Base-by-base conservation (phyloP, 2,888 invertebrate genomes). In the Monopis laevigella region DNA sequence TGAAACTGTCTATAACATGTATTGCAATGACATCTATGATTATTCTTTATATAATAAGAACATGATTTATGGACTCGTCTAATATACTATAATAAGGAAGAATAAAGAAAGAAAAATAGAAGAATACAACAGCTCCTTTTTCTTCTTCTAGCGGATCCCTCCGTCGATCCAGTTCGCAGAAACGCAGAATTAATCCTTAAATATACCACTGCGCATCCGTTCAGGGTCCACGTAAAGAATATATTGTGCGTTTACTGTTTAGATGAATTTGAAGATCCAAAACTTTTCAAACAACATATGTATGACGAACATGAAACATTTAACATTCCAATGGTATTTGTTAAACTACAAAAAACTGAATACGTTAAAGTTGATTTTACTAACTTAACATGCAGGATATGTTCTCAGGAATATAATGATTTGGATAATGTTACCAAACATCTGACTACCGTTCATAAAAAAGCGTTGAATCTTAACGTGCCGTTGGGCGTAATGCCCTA, bases 161-260 rank as follows among this genome's bases (percentile, higher is more conserved):
- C 39, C 42, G 41, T 39, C 44, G 52, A 51, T 46, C 47, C 46
- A 46, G 43, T 58, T 61, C 74, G 64, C 65, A 52, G 59, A 55
- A 78, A 77, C 68, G 77, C 75, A 56, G 70, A 71, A 65, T 48
- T 66, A 46, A 59, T 78, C 50, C 64, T 78, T 63, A 63, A 61
- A 65, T 72, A 62, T 57, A 62, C 75, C 5, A 78, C 78, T 43
- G 77, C 66, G 44, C 75, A 72, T 62, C 78, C 78, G 52, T 78
- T 78, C 68, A 65, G 71, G 52, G 66, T 77, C 30, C 73, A 72
- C 7, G 72, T 68, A 48, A 62, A 69, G 43, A 53, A 56, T 40
- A 67, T 78, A 65, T 65, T 73, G 50, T 78, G 78, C 57, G 74
- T 75, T 24, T 77, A 68, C 59, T 78, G 78, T 58, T 62, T 62